These are phyloP conservation scores for Cephus cinctus DNA, from an alignment of 1,140 invertebrate species.

Conservation along the genomic window DNA sequence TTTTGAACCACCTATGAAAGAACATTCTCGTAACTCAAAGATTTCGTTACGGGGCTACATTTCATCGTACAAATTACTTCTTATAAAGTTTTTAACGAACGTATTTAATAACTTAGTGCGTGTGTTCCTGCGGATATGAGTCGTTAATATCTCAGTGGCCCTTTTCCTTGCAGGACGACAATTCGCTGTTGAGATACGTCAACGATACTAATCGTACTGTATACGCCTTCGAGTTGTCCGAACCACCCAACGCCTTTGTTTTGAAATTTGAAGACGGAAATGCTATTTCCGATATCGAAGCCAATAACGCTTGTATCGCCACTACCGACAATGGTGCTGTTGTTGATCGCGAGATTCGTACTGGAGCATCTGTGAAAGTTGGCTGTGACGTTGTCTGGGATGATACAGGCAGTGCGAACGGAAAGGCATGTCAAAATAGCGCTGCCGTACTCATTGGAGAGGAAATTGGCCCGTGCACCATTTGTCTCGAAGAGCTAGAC, in stretches of 20 bases:
- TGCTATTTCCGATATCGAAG: too few relatives aligned
- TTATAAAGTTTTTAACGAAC: too few relatives aligned
- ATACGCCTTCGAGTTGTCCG: slow-evolving; percentile 58
- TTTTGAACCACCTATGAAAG: slow-evolving; percentile 29
- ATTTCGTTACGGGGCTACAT: slow-evolving; percentile 49
- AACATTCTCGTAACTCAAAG: slow-evolving; percentile 48
- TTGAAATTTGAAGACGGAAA: too few relatives aligned
- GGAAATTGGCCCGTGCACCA: slow-evolving; percentile 55
- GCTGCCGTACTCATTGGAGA: slow-evolving; percentile 29
- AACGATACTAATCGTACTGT: slow-evolving; percentile 59
- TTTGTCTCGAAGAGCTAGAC: slow-evolving; percentile 66
- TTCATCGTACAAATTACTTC: slow-evolving; percentile 35
- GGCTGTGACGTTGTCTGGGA: slow-evolving; percentile 28
- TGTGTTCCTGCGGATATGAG: too few relatives aligned
- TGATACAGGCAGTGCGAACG: too few relatives aligned
- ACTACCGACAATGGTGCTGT: too few relatives aligned
- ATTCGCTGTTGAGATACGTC: slow-evolving; percentile 57
- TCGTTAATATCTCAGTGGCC: neutral
- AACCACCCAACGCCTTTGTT: too few relatives aligned
- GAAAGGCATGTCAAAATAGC: slow-evolving; percentile 31
- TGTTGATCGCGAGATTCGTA: too few relatives aligned
- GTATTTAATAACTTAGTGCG: too few relatives aligned
- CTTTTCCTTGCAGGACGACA: slow-evolving; percentile 56
- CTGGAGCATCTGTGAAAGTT: slow-evolving; percentile 25
- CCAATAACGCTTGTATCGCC: too few relatives aligned